Evolutionary conservation across 2,888 invertebrate species (phyloP).

Genomic region (Suillia variegata): DNA sequence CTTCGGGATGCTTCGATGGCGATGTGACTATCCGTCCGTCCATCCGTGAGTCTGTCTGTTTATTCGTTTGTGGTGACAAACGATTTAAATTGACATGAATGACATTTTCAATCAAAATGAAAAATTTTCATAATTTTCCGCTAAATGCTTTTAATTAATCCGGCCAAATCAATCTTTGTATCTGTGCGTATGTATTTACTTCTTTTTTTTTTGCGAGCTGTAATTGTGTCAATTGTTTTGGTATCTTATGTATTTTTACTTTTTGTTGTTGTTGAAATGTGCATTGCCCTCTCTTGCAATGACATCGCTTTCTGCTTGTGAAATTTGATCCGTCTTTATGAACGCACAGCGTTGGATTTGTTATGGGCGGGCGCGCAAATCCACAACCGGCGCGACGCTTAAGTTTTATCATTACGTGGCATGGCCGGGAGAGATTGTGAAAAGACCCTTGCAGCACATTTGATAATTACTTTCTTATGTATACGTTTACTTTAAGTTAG

Average conservation of each 20-base stretch:
- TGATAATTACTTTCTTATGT: no score
- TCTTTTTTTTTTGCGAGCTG: background rate
- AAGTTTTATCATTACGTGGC: conserved; percentile 53
- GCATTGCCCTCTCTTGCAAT: background rate
- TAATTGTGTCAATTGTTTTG: background rate
- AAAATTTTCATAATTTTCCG: conserved; percentile 5
- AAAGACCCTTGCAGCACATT: background rate
- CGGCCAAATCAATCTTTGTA: background rate
- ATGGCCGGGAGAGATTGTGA: no score
- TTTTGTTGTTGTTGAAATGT: background rate
- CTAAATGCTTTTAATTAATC: conserved; percentile 34
- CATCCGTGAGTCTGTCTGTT: background rate
- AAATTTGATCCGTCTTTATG: no score
- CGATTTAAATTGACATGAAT: no score
- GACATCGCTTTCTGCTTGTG: no score
- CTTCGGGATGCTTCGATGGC: no score
- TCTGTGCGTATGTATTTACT: background rate
- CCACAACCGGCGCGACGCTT: conserved; percentile 41
- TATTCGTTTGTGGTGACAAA: background rate
- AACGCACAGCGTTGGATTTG: no score
- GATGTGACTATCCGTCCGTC: background rate
- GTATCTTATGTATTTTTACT: background rate
- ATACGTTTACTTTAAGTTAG: no score
- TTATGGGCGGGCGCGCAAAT: background rate
- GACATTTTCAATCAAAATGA: background rate